phyloP scores from a whole-genome alignment of 2,888 invertebrate genomes.

The Tortricodes alternella region DNA sequence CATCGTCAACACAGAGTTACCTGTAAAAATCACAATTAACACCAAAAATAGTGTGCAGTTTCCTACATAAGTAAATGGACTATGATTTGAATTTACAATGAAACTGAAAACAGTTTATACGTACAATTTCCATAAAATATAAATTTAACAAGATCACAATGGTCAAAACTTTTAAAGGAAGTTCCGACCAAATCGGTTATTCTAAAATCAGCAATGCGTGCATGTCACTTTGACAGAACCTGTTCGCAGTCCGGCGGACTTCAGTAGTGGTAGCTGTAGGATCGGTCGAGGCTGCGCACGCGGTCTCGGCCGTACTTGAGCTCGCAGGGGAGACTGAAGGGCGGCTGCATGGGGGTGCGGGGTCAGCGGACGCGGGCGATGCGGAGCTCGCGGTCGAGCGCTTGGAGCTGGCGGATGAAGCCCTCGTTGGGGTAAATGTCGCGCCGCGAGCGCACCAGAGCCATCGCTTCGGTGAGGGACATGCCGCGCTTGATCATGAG shows the following conservation, averaged over 20 bases:
- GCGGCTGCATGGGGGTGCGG: constrained; percentile 54
- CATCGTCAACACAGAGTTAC: constrained; percentile 28
- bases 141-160: constrained; percentile 23
- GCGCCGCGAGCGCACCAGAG: constrained; percentile 86
- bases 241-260: not conserved
- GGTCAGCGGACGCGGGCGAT: constrained; percentile 78
- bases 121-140: constrained; percentile 31
- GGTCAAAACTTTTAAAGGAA: constrained; percentile 13
- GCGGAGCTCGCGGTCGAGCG: constrained; percentile 84
- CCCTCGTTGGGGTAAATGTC: constrained; percentile 91
- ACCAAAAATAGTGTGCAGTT: constrained; percentile 27
- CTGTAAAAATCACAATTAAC: constrained; percentile 35
- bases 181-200: not conserved
- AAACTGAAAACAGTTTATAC: constrained; percentile 28
- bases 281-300: constrained; percentile 67
- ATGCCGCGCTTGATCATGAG: constrained; percentile 91
- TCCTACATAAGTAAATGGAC: constrained; percentile 1
- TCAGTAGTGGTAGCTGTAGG: constrained; percentile 49
- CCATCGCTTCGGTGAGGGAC: constrained; percentile 88
- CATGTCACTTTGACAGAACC: not conserved
- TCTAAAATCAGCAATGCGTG: not conserved
- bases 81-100: constrained; percentile 2
- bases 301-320: constrained; percentile 48
- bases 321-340: constrained; percentile 52
- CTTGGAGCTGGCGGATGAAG: constrained; percentile 89